Percentiles rank a stretch among this genome's conserved stretches.
These are phyloP conservation scores for Lepisosteus osseus DNA, from an alignment of 2,113 vertebrate species.

Conservation along the genomic window DNA sequence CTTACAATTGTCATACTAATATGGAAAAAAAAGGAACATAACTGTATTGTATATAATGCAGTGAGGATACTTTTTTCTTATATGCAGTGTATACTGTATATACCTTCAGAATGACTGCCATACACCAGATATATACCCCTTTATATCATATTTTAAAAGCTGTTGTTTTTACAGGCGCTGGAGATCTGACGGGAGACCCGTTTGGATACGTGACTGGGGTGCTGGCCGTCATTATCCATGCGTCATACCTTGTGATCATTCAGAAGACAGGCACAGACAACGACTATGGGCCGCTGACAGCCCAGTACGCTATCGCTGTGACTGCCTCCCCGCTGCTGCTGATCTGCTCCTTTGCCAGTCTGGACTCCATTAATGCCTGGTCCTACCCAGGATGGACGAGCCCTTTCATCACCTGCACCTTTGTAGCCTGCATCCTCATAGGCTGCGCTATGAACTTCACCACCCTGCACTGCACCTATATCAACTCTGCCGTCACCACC, in stretches of 20 bases:
- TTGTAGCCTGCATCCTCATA: conserved; percentile 79
- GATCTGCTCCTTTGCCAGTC: conserved; percentile 80
- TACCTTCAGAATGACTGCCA: no score
- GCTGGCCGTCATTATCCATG: conserved; percentile 89
- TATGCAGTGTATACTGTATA: no score
- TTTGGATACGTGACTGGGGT: conserved; percentile 89
- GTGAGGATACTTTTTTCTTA: no score
- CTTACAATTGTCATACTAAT: no score
- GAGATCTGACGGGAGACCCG: conserved; percentile 88
- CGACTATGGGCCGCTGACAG: conserved; percentile 86
- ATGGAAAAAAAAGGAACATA: no score
- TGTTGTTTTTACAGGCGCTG: conserved; percentile 73
- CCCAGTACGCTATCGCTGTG: conserved; percentile 90
- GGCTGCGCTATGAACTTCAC: conserved; percentile 99
- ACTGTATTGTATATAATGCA: no score
- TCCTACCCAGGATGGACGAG: conserved; percentile 86
- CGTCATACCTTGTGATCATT: conserved; percentile 92
- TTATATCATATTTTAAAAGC: no score
- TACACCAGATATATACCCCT: no score
- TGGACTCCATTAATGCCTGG: conserved; percentile 89
- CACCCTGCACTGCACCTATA: conserved; percentile 95
- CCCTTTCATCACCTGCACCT: conserved; percentile 79
- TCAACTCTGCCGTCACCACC: conserved; percentile 97
- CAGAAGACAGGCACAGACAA: conserved; percentile 88
- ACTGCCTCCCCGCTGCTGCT: conserved; percentile 87